Evolutionary conservation across 1,140 invertebrate genomes (phyloP).

Genomic region (Zaprionus camerounensis): DNA sequence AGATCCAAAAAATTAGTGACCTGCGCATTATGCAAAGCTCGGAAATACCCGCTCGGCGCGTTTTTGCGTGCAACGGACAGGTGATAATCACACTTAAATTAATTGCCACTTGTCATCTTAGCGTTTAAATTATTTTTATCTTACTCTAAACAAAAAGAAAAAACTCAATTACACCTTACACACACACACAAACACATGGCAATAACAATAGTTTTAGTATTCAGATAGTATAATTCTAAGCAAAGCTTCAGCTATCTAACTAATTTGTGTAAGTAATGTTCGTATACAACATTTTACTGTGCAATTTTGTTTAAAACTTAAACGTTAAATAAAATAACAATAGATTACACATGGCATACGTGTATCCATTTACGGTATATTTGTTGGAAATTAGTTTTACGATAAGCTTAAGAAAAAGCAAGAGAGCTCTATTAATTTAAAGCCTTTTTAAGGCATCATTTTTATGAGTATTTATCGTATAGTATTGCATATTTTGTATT

Average conservation of each 20-base stretch:
- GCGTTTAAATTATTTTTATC: constrained; percentile 81
- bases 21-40: constrained; percentile 57
- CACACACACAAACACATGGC: constrained; percentile 10
- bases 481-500: constrained; percentile 37
- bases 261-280: constrained; percentile 31
- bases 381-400: constrained; percentile 68
- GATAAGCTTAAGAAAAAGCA: constrained; percentile 59
- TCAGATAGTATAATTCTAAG: constrained; percentile 30
- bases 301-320: constrained; percentile 60
- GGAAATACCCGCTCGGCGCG: constrained; percentile 65
- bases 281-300: constrained; percentile 44
- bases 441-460: constrained; percentile 47
- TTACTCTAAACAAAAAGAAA: constrained; percentile 49
- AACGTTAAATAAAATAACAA: constrained; percentile 42
- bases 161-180: not conserved
- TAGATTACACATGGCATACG: constrained; percentile 6
- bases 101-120: constrained; percentile 83
- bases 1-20: constrained; percentile 79
- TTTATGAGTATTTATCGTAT: constrained; percentile 60
- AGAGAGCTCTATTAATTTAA: constrained; percentile 76
- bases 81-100: constrained; percentile 83
- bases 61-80: constrained; percentile 63
- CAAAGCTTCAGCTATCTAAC: constrained; percentile 30
- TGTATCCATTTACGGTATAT: constrained; percentile 8
- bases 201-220: constrained; percentile 31